Percentiles rank a stretch among this genome's conserved stretches.
Evolutionary conservation across 2,797 vertebrate species (phyloP).

Genomic region (Poecilia velifera): DNA sequence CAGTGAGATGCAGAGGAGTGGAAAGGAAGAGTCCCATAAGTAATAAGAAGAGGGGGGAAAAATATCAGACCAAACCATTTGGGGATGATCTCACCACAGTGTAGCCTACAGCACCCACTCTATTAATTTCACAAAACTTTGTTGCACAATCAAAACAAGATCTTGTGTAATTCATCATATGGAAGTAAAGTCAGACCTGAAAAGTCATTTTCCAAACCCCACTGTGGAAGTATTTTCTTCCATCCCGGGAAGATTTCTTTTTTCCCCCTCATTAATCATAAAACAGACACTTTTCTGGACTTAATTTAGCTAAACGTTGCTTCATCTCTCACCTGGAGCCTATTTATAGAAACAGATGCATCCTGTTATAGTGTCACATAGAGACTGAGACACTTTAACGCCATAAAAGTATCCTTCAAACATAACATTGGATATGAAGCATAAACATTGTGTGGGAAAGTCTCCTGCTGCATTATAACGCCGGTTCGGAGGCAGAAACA

Average conservation of each 20-base stretch:
- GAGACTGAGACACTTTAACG: background rate
- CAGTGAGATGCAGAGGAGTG: slow-evolving; percentile 60
- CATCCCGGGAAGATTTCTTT: slow-evolving; percentile 3
- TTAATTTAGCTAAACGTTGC: slow-evolving; percentile 10
- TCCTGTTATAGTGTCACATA: background rate
- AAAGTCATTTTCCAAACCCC: slow-evolving; percentile 23
- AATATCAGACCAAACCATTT: slow-evolving; percentile 52
- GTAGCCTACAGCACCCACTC: slow-evolving; percentile 25
- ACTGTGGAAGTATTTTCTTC: slow-evolving; percentile 13
- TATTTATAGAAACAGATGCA: slow-evolving; percentile 7
- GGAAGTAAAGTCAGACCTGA: slow-evolving; percentile 36
- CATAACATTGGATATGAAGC: background rate
- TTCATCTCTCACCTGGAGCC: slow-evolving; percentile 2
- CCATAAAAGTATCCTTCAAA: background rate
- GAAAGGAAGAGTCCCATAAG: slow-evolving; percentile 68
- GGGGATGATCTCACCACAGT: slow-evolving; percentile 55
- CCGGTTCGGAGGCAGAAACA: background rate
- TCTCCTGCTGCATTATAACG: background rate
- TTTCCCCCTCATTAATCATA: slow-evolving; percentile 21
- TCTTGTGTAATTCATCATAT: slow-evolving; percentile 53
- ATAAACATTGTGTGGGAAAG: background rate
- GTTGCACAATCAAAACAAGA: slow-evolving; percentile 67
- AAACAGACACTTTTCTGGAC: slow-evolving; percentile 21
- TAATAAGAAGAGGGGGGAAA: slow-evolving; percentile 36
- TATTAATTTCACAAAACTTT: slow-evolving; percentile 56